These are phyloP conservation scores for Calonectris borealis DNA, from an alignment of 2,113 vertebrate genomes.

Conservation along the genomic window DNA sequence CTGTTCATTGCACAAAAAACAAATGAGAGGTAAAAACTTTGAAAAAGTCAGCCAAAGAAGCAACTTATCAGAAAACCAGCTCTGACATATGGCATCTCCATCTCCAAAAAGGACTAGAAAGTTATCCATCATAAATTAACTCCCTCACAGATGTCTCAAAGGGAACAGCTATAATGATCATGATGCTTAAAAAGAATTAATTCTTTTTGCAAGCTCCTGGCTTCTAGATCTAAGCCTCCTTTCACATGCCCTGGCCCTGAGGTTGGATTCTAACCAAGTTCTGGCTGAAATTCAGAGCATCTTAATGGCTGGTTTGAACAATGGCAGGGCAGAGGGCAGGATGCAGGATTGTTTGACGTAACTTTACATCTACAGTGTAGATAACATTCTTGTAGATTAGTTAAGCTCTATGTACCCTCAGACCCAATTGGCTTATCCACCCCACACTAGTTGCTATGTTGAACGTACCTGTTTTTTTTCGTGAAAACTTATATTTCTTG, in stretches of 20 bases:
- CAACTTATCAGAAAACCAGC: background rate
- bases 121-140: slow-evolving; percentile 11
- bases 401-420: background rate
- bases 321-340: background rate
- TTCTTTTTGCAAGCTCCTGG: background rate
- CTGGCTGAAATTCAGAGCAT: background rate
- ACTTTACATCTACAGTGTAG: background rate
- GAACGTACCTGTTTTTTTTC: background rate
- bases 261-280: background rate
- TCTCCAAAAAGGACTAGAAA: background rate
- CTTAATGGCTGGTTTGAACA: background rate
- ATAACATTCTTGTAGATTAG: background rate
- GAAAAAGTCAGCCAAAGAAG: slow-evolving; percentile 22
- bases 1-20: background rate
- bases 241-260: background rate
- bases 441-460: background rate
- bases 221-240: background rate
- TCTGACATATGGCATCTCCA: background rate
- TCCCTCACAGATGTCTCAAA: slow-evolving; percentile 13
- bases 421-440: background rate
- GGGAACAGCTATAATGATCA: background rate
- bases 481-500: background rate
- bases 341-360: background rate
- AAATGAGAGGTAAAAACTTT: background rate
- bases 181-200: background rate